Evolutionary conservation across 2,113 vertebrate genomes (phyloP).

Genomic region (Platycercus adscitus): DNA sequence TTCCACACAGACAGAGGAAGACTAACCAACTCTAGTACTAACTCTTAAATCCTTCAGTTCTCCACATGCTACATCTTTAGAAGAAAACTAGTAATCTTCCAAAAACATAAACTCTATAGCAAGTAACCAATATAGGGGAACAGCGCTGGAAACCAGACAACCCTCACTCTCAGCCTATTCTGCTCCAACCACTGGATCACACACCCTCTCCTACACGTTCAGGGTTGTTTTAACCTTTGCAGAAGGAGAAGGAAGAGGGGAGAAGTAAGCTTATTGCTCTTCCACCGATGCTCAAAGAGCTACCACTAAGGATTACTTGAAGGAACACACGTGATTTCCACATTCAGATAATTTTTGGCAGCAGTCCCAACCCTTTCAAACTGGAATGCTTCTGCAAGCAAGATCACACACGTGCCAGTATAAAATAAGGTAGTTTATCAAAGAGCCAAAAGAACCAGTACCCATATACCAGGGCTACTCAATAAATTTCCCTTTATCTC

Average conservation of each 20-base stretch:
- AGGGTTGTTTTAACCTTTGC: not conserved
- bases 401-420: not conserved
- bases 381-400: not conserved
- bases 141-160: not conserved
- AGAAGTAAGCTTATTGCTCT: not conserved
- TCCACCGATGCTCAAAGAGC: not conserved
- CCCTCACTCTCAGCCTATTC: not conserved
- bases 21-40: not conserved
- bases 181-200: not conserved
- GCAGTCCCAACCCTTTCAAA: not conserved
- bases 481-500: not conserved
- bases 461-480: not conserved
- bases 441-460: not conserved
- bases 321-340: not conserved
- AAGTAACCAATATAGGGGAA: not conserved
- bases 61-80: not conserved
- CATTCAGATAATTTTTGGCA: not conserved
- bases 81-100: not conserved
- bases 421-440: not conserved
- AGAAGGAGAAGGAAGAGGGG: not conserved
- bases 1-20: not conserved
- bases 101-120: not conserved
- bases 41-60: not conserved
- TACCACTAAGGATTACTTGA: not conserved
- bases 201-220: fast-evolving